Evolutionary conservation across 2,113 vertebrate species (phyloP), one percentile per base, ranked within the genome.

Genomic region (Nipponia nippon): DNA sequence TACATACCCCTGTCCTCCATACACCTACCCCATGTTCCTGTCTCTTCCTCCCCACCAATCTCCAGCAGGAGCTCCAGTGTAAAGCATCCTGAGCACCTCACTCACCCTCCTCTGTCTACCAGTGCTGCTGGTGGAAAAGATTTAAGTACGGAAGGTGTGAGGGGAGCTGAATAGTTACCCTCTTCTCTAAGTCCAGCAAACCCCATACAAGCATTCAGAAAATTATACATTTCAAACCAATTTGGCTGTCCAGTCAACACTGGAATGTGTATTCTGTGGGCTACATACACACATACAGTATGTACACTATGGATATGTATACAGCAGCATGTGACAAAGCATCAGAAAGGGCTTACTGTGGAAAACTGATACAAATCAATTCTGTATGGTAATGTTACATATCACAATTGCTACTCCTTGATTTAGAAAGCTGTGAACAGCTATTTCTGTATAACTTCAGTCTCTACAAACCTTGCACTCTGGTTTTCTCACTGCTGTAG

Each of bases 401-500:
- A 65, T 8, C 34, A 38, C 8, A 56, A n/a, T 17, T 85, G 29
- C 44, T 66, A 14, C 67, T 42, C n/a, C 38, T 59, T 44, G 22
- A 32, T 20, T 61, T 6, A 80, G 52, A 67, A 40, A 76, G 19
- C 25, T 36, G 21, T 32, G 16, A 53, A 76, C 32, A 73, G 50
- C 29, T 44, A 38, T 15, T 65, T 66, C 36, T 34, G 26, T 9
- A 2, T 44, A 56, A 38, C 34, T 91, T 79, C 16, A 61, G 36
- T 25, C 29, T 89, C 36, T 38, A 22, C 34, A 70, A 50, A 6
- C 5, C 12, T 46, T 36, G 25, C 32, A 61, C 16, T 34, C 23
- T 0, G 0, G 4, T 75, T 50, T 85, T 63, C n/a, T 61, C 66
- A n/a, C 47, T 29, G n/a, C 3, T 7, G 10, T n/a, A 49, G 12